Conservation (phyloP, 1,140 invertebrate species). For the Ectropis grisescens region DNA sequence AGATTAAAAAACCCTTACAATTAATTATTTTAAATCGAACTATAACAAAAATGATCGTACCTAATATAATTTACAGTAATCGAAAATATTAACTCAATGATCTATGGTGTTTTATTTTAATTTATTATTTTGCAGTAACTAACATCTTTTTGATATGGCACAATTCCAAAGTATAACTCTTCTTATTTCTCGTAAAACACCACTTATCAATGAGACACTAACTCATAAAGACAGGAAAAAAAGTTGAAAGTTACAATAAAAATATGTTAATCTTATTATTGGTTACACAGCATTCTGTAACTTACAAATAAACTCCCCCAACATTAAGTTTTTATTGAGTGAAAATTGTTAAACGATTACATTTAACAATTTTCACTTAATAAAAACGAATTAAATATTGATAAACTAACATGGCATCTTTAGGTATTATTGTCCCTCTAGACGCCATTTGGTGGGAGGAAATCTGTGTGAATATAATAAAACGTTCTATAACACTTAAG, state of each 20-base stretch:
- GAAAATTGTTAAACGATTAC: constrained; percentile 22
- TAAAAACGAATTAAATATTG: constrained; percentile 42
- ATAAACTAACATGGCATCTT: constrained; percentile 56
- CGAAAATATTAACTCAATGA: constrained; percentile 29
- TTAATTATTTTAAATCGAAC: no score
- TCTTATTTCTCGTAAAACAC: constrained; percentile 17
- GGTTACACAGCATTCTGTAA: constrained; percentile 60
- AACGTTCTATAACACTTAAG: constrained; percentile 68
- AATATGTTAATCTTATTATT: constrained; percentile 61
- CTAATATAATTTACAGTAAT: background rate
- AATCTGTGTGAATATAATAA: no score
- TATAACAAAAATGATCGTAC: constrained; percentile 3
- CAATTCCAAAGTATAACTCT: constrained; percentile 38
- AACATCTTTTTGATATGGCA: constrained; percentile 52
- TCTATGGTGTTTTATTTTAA: constrained; percentile 30
- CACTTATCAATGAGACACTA: constrained; percentile 47
- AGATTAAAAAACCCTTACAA: constrained; percentile 28
- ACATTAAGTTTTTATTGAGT: constrained; percentile 38
- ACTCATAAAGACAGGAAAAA: no score
- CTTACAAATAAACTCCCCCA: constrained; percentile 56
- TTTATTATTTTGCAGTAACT: constrained; percentile 20
- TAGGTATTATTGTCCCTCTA: constrained; percentile 17
- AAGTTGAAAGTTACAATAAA: no score
- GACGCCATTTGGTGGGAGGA: constrained; percentile 62
- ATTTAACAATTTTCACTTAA: constrained; percentile 36